Percentiles rank a stretch among this genome's conserved stretches.
Evolutionary conservation across 2,888 invertebrate species (phyloP).

Genomic region (Eupeodes luniger): DNA sequence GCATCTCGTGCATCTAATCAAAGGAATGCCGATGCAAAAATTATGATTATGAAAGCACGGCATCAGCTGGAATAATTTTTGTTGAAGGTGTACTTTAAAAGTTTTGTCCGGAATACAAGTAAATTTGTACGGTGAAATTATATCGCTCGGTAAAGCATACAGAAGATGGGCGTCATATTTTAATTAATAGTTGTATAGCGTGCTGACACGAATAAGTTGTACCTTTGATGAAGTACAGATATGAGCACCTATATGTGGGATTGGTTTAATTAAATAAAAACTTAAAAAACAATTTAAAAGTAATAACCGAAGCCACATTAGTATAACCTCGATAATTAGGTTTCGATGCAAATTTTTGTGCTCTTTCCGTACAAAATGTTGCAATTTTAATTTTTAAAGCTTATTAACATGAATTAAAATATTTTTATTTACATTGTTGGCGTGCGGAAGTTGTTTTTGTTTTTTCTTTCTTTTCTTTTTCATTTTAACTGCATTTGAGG

Average conservation of each 20-base stretch:
- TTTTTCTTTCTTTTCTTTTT: too few species aligned
- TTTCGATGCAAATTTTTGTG: constrained; percentile 54
- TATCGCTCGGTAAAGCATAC: constrained; percentile 51
- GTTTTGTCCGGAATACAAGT: background rate
- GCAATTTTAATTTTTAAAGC: background rate
- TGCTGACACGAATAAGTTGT: constrained; percentile 50
- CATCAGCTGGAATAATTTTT: constrained; percentile 23
- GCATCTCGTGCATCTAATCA: constrained; percentile 67
- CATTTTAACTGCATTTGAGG: too few species aligned
- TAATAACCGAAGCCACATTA: constrained; percentile 58
- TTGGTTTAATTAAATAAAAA: constrained; percentile 74
- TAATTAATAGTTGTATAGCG: constrained; percentile 60
- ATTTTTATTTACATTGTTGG: constrained; percentile 16
- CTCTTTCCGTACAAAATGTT: background rate
- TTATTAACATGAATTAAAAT: background rate
- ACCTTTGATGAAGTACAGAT: too few species aligned
- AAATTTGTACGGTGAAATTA: constrained; percentile 48
- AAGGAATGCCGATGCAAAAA: constrained; percentile 27
- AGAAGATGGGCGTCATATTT: constrained; percentile 65
- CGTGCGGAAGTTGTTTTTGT: constrained; percentile 16
- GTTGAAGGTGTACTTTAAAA: constrained; percentile 21
- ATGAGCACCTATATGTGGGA: background rate
- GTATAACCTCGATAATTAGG: constrained; percentile 35
- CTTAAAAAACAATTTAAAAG: constrained; percentile 74
- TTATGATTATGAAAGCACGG: constrained; percentile 29